Conservation (phyloP, 1,140 invertebrate genomes). For the Cyclina sinensis region DNA sequence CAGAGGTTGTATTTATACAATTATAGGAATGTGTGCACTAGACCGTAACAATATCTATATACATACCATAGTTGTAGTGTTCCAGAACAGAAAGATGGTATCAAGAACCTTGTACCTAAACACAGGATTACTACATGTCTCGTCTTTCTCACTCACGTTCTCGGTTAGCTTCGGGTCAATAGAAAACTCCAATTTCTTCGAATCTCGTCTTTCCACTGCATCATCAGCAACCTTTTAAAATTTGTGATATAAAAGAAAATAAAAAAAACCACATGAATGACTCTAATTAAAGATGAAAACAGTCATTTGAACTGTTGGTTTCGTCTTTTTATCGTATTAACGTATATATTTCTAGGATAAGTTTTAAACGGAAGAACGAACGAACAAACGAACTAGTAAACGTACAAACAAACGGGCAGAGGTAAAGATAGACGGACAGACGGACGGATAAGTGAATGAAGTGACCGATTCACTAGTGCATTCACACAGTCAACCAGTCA, state of each 20-base stretch:
- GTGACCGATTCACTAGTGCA: no score
- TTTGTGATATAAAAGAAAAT: not conserved
- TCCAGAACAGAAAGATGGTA: slow-evolving; percentile 44
- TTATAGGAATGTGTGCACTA: no score
- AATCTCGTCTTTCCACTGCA: not conserved
- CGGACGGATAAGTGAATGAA: no score
- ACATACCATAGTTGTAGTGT: slow-evolving; percentile 32
- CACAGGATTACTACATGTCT: slow-evolving; percentile 19
- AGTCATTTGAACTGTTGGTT: no score
- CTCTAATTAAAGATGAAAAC: not conserved
- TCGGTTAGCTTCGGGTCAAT: not conserved
- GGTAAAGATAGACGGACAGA: no score
- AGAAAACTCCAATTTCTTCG: not conserved
- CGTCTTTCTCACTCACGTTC: not conserved
- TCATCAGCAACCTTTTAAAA: not conserved
- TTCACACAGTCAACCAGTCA: no score
- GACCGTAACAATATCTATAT: no score
- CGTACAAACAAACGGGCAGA: not conserved
- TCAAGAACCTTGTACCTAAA: slow-evolving; percentile 32
- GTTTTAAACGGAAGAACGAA: not conserved
- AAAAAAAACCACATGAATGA: not conserved
- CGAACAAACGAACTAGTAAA: not conserved
- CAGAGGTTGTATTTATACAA: no score
- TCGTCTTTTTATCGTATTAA: no score
- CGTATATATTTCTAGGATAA: no score